A percentile compares a stretch with the other conserved stretches of the same genome.
phyloP scores from a whole-genome alignment of 2,797 vertebrate species.

The Fringilla coelebs region DNA sequence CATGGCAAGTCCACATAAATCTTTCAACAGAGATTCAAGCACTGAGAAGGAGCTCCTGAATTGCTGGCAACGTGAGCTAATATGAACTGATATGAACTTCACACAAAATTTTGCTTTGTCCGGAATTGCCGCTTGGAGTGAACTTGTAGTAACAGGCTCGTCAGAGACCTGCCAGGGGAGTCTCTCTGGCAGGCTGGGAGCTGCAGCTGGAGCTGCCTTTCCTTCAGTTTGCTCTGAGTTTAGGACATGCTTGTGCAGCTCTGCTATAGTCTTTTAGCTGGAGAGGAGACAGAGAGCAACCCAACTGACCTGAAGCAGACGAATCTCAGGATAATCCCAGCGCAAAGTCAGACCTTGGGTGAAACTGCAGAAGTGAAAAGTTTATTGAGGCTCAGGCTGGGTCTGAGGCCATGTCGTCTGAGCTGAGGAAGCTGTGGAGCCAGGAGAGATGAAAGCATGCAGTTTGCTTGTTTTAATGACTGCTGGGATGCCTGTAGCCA shows the following conservation, averaged over 20 bases:
- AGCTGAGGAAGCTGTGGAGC: background rate
- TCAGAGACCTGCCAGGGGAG: constrained; percentile 6
- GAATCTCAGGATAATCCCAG: background rate
- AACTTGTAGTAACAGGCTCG: constrained; percentile 25
- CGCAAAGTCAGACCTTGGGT: background rate
- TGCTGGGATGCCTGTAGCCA: background rate
- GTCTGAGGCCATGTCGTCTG: background rate
- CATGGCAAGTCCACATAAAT: background rate
- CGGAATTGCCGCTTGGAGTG: background rate
- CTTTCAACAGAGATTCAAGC: background rate
- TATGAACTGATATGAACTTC: constrained; percentile 59
- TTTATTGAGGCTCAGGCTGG: background rate
- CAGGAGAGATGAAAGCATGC: background rate
- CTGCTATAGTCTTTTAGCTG: background rate
- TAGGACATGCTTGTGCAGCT: background rate
- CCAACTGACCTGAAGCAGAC: background rate
- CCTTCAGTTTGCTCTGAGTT: background rate
- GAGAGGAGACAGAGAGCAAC: background rate
- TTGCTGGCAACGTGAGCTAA: background rate
- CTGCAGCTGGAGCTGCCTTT: constrained; percentile 4
- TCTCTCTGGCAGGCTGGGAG: background rate
- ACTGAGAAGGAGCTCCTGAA: constrained; percentile 22
- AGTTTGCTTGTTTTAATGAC: background rate
- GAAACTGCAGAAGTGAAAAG: background rate
- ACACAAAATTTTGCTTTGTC: background rate